phyloP scores from a whole-genome alignment of 1,140 invertebrate genomes.

The Anadara kagoshimensis region DNA sequence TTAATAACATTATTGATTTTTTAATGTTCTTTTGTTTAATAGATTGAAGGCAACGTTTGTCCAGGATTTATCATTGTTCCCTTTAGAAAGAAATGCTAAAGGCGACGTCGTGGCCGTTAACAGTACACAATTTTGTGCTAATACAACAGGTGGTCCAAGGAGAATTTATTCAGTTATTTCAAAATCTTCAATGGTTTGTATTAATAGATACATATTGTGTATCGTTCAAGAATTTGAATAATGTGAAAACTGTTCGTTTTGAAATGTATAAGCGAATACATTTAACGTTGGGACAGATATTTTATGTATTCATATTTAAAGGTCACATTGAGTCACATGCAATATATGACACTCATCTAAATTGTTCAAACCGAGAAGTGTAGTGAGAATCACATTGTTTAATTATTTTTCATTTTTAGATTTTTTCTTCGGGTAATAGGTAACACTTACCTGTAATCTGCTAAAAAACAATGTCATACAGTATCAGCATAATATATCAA shows the following conservation, averaged over 20 bases:
- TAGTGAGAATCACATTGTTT: no score
- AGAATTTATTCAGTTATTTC: constrained; percentile 5
- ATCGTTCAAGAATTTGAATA: not conserved
- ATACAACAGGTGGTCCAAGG: constrained; percentile 17
- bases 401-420: no score
- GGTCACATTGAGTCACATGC: not conserved
- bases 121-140: constrained; percentile 28
- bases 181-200: constrained; percentile 26
- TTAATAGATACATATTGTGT: not conserved
- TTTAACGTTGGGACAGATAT: not conserved
- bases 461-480: no score
- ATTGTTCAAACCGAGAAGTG: no score
- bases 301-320: not conserved
- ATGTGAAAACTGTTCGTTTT: not conserved
- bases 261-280: not conserved
- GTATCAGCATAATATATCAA: no score
- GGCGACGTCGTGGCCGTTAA: constrained; percentile 23
- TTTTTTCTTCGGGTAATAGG: no score
- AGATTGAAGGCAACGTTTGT: constrained; percentile 34
- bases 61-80: constrained; percentile 29
- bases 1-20: not conserved
- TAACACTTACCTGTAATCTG: no score
- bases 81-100: constrained; percentile 9
- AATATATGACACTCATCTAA: no score
- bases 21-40: constrained; percentile 3